Conservation (phyloP, 2,113 vertebrate species). For the Apteryx owenii region DNA sequence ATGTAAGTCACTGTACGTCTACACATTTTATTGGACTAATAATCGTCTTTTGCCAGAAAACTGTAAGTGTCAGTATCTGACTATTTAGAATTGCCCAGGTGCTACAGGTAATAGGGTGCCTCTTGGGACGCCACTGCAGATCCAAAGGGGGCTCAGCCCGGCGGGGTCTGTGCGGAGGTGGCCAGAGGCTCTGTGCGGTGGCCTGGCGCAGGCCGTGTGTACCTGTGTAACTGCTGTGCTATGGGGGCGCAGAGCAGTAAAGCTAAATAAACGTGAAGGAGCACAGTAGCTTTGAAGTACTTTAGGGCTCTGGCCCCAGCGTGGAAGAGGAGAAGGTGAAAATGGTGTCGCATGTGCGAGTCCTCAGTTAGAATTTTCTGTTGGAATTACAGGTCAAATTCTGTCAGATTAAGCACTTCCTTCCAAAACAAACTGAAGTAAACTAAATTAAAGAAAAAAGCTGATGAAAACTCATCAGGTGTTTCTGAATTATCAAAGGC, state of each 20-base stretch:
- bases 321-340: too few species aligned
- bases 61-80: background rate
- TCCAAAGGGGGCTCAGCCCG: background rate
- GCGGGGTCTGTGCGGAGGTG: background rate
- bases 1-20: background rate
- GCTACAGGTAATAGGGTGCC: background rate
- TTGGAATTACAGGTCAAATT: background rate
- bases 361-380: background rate
- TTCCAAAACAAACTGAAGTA: background rate
- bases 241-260: background rate
- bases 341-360: rapidly evolving
- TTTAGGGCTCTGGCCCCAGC: background rate
- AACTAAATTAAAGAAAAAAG: background rate
- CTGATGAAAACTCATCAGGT: background rate
- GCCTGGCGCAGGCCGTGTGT: too few species aligned
- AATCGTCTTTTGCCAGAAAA: background rate
- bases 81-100: background rate
- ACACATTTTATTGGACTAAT: background rate
- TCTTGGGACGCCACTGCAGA: too few species aligned
- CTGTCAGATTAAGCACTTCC: background rate
- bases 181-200: background rate
- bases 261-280: rapidly evolving
- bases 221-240: background rate
- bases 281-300: background rate
- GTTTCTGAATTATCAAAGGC: background rate